Evolutionary conservation across 1,140 invertebrate genomes (phyloP), one percentile per base, ranked within the genome.

Genomic region (Lordiphosa clarofinis): DNA sequence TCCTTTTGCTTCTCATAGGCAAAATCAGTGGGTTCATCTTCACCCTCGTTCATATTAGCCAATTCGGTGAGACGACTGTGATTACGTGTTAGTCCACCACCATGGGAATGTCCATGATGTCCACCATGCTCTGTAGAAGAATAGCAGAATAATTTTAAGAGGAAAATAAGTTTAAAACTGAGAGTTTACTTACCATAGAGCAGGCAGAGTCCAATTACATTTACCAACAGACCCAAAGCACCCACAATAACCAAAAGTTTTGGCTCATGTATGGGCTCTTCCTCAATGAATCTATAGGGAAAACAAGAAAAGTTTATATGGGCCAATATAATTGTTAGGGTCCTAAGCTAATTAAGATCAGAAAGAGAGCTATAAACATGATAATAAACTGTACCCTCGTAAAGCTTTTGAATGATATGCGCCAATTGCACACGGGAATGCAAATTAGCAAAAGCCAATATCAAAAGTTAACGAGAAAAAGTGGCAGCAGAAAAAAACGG

Each of bases 231-330:
- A 10, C 96, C 96, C 19, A 96, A 86, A 1, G 90, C 91, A 6
- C 96, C 95, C 1, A 97, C 96, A 52, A 92, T 91, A 0, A 96
- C 92, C 35, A 97, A 90, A 6, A 96, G 87, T 73, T 93, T 84
- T 1, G 96, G 92, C 72, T 96, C 91, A 57, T 96, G 94, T 66
- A 99, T 97, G 15, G 91, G 90, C 89, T 97, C 94, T 33, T 94
- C 91, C 82, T 97, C 94, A 50, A 96, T 94, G 89, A 97, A 96
- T 66, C 88, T 89, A 15, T 15, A 2, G 1, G 15, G 1, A 15
- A 15, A 15, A 15, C 15, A 15, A 15, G 15, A 15, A 15, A 15
- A 15, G 15, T 15, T 15, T 15, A 1, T 15, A 15, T 15, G 1
- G 15, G 15, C 15, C 15, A 15, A 15, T 15, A 15, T 15, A 15